Base-by-base conservation (phyloP, 2,888 invertebrate species). In the Drosophila engyochracea region DNA sequence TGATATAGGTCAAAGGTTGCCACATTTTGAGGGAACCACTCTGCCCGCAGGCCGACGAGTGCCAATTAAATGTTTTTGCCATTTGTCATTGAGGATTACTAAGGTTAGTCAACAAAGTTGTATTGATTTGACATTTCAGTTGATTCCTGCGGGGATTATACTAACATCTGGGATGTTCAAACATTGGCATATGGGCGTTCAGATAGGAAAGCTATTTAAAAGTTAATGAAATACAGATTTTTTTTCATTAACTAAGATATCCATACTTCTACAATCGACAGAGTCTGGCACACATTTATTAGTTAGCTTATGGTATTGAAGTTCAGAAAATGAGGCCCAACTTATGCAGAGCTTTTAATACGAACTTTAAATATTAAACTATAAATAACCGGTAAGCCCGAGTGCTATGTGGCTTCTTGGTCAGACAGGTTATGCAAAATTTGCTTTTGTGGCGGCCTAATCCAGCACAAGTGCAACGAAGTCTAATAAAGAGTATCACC, bases 51-150 rank as follows among this genome's bases (percentile, higher is more conserved):
- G 14, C 67, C 63, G 54, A 39, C 61, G 49, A 70, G 74, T 70
- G 79, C 71, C 86, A 81, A 86, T 79, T 79, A 74, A 59, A 37
- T 70, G 67, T 57, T 33, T 47, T 67, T 60, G 71, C 82, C 73
- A 89, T 84, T 86, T 83, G 84, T 89, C 87, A 89, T 84, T 67
- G 73, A 33, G 75, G 84, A 71, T 83, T 84, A 89, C 63, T 70
- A 59, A 81, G 83, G 68, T 85, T 70, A 77, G 70, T 35, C 54
- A 69, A 37, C 57, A 61, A 59, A 52, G 39, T 64, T 55, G 71
- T 79, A 86, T 89, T 72, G 84, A 86, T 84, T 83, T 75, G 71
- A 60, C 70, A 81, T 86, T 86, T 77, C 41, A 14, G 58, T 41
- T 14, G 10, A 44, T 49, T 51, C 37, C 60, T 54, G 39, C 59